These are phyloP conservation scores for Drosophila micromelanica DNA, from an alignment of 1,140 invertebrate genomes.

Conservation along the genomic window DNA sequence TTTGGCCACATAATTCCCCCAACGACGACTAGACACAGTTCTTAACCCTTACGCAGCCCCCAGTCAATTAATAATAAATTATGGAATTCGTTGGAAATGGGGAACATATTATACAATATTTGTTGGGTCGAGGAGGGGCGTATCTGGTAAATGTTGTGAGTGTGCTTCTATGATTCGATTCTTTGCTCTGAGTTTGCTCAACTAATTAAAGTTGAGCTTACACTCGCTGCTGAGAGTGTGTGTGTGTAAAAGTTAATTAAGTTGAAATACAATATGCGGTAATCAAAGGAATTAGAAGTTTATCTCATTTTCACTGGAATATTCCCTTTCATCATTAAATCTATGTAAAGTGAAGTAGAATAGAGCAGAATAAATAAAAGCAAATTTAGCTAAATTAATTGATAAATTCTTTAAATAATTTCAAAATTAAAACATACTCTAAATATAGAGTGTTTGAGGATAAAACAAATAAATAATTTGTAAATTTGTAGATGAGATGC, in stretches of 20 bases:
- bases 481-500: too few species aligned
- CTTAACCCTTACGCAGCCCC: constrained; percentile 49
- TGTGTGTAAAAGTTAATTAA: constrained; percentile 31
- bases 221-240: not conserved
- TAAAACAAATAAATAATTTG: not conserved
- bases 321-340: constrained; percentile 10
- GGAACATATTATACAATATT: constrained; percentile 17
- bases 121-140: not conserved
- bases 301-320: not conserved
- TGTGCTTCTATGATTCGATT: constrained; percentile 52
- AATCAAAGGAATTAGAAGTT: constrained; percentile 28
- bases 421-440: too few species aligned
- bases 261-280: constrained; percentile 4
- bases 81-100: constrained; percentile 69
- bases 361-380: too few species aligned
- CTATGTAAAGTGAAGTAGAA: not conserved
- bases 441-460: too few species aligned
- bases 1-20: constrained; percentile 54
- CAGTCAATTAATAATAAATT: constrained; percentile 79
- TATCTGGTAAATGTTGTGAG: constrained; percentile 1
- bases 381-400: too few species aligned
- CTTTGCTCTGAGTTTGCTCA: constrained; percentile 33
- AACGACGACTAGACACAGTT: constrained; percentile 19
- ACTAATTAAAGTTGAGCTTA: constrained; percentile 16
- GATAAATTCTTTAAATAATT: too few species aligned